A percentile compares a stretch with the other conserved stretches of the same genome.
Evolutionary conservation across 2,113 vertebrate species (phyloP).

Genomic region (Carassius carassius): DNA sequence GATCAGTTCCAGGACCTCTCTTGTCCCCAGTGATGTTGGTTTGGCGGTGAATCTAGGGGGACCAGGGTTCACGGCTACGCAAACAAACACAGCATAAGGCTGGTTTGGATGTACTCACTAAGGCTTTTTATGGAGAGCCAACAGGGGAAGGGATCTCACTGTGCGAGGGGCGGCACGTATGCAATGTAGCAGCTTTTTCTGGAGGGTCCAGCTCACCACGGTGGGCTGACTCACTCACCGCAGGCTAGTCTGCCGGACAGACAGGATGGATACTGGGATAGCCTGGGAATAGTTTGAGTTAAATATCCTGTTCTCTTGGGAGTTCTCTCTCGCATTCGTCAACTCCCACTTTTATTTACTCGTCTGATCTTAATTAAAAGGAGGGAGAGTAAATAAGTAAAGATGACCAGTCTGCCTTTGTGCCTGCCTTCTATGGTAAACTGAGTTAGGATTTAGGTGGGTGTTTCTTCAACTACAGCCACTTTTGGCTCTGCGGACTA

Average conservation of each 20-base stretch:
- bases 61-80: slow-evolving; percentile 58
- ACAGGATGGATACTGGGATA: slow-evolving; percentile 52
- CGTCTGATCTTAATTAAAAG: slow-evolving; percentile 54
- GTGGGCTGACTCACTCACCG: slow-evolving; percentile 63
- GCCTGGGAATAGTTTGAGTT: slow-evolving; percentile 65
- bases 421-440: slow-evolving; percentile 47
- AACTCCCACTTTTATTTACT: slow-evolving; percentile 56
- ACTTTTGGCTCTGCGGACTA: too few species aligned
- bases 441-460: slow-evolving; percentile 33
- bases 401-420: slow-evolving; percentile 28
- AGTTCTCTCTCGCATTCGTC: slow-evolving; percentile 48
- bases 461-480: neutral
- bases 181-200: slow-evolving; percentile 49
- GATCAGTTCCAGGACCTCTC: slow-evolving; percentile 41
- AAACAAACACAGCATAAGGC: slow-evolving; percentile 65
- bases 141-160: slow-evolving; percentile 57
- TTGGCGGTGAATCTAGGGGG: slow-evolving; percentile 55
- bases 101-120: slow-evolving; percentile 53
- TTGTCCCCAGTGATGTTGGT: slow-evolving; percentile 33
- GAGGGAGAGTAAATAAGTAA: slow-evolving; percentile 51
- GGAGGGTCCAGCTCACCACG: slow-evolving; percentile 49
- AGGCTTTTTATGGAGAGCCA: slow-evolving; percentile 54
- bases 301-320: slow-evolving; percentile 59
- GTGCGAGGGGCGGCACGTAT: slow-evolving; percentile 47
- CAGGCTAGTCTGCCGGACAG: slow-evolving; percentile 61